These are phyloP conservation scores for Tympanoctomys barrerae DNA, from an alignment of 2,797 vertebrate species.

Conservation along the genomic window DNA sequence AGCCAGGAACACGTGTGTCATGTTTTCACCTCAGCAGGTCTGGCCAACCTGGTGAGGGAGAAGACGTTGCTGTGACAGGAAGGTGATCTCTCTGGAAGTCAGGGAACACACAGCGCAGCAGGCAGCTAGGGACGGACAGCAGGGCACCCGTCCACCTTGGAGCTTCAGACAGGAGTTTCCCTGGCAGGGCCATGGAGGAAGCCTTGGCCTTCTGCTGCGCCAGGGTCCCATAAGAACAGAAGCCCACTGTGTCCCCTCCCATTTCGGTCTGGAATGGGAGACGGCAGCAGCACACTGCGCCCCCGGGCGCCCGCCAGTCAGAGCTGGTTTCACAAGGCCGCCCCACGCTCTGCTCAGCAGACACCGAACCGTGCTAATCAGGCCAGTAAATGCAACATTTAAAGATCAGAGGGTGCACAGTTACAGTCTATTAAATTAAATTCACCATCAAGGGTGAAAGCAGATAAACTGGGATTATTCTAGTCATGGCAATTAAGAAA, in stretches of 20 bases:
- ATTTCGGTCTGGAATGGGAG: background rate
- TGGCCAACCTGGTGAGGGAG: fast-evolving
- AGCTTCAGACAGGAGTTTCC: background rate
- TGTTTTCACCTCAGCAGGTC: background rate
- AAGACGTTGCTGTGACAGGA: too few relatives aligned
- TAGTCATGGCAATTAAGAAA: slow-evolving; percentile 31
- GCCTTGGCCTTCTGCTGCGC: background rate
- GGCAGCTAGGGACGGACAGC: background rate
- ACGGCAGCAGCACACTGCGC: fast-evolving
- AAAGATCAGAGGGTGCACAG: background rate
- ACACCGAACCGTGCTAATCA: background rate
- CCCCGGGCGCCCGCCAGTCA: fast-evolving
- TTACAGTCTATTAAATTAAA: slow-evolving; percentile 40
- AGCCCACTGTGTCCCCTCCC: fast-evolving
- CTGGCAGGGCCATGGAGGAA: background rate
- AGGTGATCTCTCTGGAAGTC: background rate
- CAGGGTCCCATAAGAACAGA: fast-evolving
- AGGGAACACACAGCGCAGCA: background rate
- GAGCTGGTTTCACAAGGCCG: background rate
- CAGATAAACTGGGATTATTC: slow-evolving; percentile 69
- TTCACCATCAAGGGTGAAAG: slow-evolving; percentile 53
- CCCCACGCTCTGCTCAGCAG: background rate
- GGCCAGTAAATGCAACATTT: slow-evolving; percentile 41
- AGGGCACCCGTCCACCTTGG: fast-evolving
- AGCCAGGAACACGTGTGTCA: background rate